Evolutionary conservation across 92 coral and sea anemone species (phyloP).

Genomic region (Siderastrea siderea): DNA sequence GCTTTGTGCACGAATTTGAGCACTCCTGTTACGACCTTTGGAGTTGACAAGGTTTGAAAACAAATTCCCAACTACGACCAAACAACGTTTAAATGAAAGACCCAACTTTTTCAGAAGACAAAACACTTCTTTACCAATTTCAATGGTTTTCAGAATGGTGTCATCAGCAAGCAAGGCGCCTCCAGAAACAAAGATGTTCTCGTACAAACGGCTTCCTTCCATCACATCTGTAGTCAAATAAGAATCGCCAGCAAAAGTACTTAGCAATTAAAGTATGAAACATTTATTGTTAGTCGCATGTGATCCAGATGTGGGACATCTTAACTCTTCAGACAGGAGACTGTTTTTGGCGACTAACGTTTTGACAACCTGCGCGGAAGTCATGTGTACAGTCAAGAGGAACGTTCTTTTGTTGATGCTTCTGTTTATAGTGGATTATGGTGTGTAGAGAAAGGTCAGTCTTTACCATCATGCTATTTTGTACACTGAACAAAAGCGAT

Average conservation of each 20-base stretch:
- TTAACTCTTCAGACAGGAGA: too few species aligned
- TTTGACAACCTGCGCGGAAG: too few species aligned
- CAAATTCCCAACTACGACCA: neutral
- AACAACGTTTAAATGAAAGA: neutral
- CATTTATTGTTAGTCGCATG: neutral
- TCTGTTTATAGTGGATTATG: too few species aligned
- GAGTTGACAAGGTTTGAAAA: neutral
- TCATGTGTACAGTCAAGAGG: too few species aligned
- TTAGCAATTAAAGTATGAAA: neutral
- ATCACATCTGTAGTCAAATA: constrained; percentile 64
- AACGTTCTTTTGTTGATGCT: too few species aligned
- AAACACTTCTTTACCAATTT: constrained; percentile 64
- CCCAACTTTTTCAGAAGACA: neutral
- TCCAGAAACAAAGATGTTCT: constrained; percentile 85
- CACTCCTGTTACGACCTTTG: too few species aligned
- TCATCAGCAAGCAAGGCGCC: constrained; percentile 88
- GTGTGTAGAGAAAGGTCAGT: too few species aligned
- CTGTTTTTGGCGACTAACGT: too few species aligned
- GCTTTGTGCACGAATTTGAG: too few species aligned
- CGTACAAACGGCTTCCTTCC: constrained; percentile 79
- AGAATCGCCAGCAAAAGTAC: neutral
- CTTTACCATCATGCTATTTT: too few species aligned
- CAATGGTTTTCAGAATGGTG: constrained; percentile 65
- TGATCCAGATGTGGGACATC: too few species aligned
- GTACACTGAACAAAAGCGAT: too few species aligned